Base-by-base conservation (phyloP, 1,140 invertebrate genomes). In the Euura saliciscinereae region DNA sequence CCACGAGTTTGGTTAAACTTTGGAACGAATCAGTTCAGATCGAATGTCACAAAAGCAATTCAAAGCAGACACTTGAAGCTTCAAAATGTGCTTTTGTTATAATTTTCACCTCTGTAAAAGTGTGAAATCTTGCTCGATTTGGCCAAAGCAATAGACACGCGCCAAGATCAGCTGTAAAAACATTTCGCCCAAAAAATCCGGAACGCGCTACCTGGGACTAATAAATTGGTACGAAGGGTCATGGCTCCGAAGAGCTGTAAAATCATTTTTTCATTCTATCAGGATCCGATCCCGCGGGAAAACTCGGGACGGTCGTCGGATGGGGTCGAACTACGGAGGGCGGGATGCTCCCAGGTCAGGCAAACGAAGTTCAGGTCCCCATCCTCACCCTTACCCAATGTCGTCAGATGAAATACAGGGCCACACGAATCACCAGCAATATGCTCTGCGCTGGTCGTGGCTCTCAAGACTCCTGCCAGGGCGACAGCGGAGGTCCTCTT, bases 241-340 rank as follows among this genome's bases (percentile, higher is more conserved):
- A n/a, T 28, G 28, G 28, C 28, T 28, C 28, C 28, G 0, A 6
- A 4, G 51, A 59, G 13, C 51, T 8, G 8, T 59, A 3, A 59
- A 44, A 71, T 45, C 10, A 72, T 70, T 66, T 74, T 28, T 28
- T 28, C 28, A 64, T 43, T 43, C n/a, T 83, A 70, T 78, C 78
- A 90, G 92, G 88, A 72, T 87, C 87, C 11, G 93, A 95, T 79
- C 93, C 93, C 3, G 89, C 93, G 65, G 94, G 94, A 69, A 92
- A 91, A 80, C 88, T 89, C 75, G 95, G 92, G 46, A 92, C 90
- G 10, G 94, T 94, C 42, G 91, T 96, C 0, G 96, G 95, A 4
- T 97, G 95, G 95, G 95, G 95, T 1, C 87, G 94, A 42, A 93
- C 93, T 0, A 90, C 91, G 0, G 94, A 96, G 81, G 94, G 94